phyloP scores from a whole-genome alignment of 2,888 invertebrate genomes.

The Agrotis exclamationis region DNA sequence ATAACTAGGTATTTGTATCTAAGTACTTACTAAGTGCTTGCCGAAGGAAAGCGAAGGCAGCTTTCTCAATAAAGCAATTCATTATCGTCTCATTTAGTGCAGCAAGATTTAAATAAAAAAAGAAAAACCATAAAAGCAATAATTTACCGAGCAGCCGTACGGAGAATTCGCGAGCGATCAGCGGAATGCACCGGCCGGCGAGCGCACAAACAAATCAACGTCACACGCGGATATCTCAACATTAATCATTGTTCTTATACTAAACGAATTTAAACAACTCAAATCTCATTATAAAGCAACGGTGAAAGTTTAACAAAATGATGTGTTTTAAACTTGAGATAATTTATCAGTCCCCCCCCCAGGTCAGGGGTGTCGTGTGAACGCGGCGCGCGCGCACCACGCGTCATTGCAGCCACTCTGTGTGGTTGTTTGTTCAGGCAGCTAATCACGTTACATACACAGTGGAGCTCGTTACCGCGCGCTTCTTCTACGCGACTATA shows the following conservation, averaged over 20 bases:
- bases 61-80: constrained; percentile 11
- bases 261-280: constrained; percentile 66
- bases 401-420: neutral
- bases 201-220: constrained; percentile 53
- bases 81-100: neutral
- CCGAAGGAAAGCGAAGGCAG: neutral
- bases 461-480: constrained; percentile 58
- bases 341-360: constrained; percentile 60
- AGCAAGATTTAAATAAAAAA: constrained; percentile 9
- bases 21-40: neutral
- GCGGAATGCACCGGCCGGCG: constrained; percentile 4
- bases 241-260: constrained; percentile 55
- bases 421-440: constrained; percentile 65
- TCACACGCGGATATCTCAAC: constrained; percentile 46
- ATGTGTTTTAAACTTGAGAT: constrained; percentile 62
- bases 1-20: constrained; percentile 31
- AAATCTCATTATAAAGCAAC: constrained; percentile 58
- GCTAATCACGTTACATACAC: constrained; percentile 66
- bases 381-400: constrained; percentile 49
- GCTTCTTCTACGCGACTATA: constrained; percentile 61
- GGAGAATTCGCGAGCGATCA: constrained; percentile 35
- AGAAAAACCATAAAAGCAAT: constrained; percentile 9
- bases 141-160: neutral
- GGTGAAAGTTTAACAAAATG: constrained; percentile 61
- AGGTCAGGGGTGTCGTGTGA: constrained; percentile 72